These are phyloP conservation scores for Malacoraja senta DNA, from an alignment of 2,797 vertebrate genomes.

Conservation along the genomic window DNA sequence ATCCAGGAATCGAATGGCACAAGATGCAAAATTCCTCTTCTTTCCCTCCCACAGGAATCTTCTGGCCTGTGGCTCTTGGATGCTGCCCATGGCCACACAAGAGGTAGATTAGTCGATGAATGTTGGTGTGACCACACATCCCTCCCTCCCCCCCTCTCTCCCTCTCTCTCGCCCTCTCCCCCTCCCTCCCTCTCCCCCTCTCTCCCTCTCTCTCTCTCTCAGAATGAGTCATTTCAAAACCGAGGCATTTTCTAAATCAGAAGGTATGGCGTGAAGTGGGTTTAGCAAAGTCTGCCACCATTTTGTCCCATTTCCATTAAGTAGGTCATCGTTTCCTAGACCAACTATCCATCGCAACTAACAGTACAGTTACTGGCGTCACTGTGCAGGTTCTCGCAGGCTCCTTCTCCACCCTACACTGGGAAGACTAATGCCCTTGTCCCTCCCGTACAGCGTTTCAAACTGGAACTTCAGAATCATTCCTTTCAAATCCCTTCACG, in stretches of 20 bases:
- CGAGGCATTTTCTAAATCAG: background rate
- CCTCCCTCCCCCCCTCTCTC: background rate
- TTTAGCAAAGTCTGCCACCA: background rate
- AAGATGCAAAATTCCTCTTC: too few species aligned
- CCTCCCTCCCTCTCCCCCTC: background rate
- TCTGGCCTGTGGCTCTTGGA: background rate
- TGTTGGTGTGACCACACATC: too few species aligned
- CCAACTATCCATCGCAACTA: background rate
- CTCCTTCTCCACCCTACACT: background rate
- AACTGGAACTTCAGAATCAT: background rate
- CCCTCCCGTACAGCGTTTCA: background rate
- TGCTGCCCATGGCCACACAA: background rate
- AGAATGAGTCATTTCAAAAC: background rate
- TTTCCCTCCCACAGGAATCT: background rate
- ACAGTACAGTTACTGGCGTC: too few species aligned
- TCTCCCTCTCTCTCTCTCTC: background rate
- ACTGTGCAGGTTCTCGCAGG: background rate
- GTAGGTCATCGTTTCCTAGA: background rate
- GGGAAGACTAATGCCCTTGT: background rate
- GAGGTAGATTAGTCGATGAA: background rate
- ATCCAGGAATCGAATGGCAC: too few species aligned
- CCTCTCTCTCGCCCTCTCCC: background rate
- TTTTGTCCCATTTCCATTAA: background rate
- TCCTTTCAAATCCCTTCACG: background rate
- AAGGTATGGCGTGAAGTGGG: background rate